Evolutionary conservation across 2,888 invertebrate species (phyloP).

Genomic region (Metallyticus violacea): DNA sequence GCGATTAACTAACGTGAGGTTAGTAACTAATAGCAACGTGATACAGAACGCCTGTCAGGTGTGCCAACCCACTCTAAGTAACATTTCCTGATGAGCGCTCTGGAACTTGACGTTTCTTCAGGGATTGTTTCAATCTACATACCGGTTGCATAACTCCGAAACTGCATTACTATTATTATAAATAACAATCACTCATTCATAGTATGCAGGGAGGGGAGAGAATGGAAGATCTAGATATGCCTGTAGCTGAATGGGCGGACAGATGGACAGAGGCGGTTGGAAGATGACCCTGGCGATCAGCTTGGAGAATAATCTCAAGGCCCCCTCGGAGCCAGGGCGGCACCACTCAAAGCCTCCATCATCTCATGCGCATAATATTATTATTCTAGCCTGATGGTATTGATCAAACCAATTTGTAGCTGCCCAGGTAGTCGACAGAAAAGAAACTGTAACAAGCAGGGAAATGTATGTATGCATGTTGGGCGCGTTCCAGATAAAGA

Average conservation of each 20-base stretch:
- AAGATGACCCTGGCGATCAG: neutral
- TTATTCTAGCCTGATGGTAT: neutral
- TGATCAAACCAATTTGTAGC: neutral
- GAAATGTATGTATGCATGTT: neutral
- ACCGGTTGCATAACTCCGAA: neutral
- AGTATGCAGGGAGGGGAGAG: neutral
- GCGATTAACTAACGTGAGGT: neutral
- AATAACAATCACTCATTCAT: neutral
- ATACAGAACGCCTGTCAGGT: neutral
- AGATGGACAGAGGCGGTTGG: neutral
- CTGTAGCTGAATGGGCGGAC: neutral
- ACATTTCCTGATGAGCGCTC: neutral
- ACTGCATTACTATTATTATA: neutral
- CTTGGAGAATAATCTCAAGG: neutral
- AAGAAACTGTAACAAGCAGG: neutral
- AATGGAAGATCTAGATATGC: neutral
- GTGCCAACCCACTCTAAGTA: neutral
- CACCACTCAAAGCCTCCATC: neutral
- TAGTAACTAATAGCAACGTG: neutral
- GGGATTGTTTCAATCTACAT: neutral
- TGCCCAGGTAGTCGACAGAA: neutral
- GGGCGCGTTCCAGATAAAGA: neutral
- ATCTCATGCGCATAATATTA: neutral
- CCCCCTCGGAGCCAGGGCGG: neutral
- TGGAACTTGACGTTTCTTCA: neutral